Conservation (phyloP, 2,888 invertebrate species). For the Diloba caeruleocephala region DNA sequence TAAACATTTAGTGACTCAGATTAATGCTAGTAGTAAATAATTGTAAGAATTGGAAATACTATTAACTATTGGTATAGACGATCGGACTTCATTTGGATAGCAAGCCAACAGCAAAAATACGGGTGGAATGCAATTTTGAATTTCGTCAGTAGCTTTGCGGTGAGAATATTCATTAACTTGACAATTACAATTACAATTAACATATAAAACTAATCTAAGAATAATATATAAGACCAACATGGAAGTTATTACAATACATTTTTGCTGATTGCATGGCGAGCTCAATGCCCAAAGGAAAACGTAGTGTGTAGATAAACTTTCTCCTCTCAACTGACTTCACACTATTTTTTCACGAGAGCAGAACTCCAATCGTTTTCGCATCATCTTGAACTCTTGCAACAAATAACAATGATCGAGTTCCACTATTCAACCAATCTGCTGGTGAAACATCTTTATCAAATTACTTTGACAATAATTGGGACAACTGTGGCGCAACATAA, state of each 20-base stretch:
- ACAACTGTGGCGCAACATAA: background rate
- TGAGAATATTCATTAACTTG: too few species aligned
- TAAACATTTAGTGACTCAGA: background rate
- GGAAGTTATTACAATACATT: background rate
- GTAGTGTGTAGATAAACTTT: background rate
- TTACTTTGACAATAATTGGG: background rate
- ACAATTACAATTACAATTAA: too few species aligned
- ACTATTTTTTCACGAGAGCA: background rate
- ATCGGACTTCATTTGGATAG: too few species aligned
- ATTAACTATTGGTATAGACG: background rate
- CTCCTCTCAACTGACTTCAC: background rate
- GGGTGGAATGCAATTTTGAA: too few species aligned
- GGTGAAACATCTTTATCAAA: background rate
- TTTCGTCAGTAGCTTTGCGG: too few species aligned
- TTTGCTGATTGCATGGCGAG: background rate
- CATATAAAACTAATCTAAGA: background rate
- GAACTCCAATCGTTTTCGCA: slow-evolving; percentile 2
- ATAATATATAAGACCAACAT: background rate
- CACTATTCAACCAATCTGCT: slow-evolving; percentile 4
- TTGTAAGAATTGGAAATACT: too few species aligned
- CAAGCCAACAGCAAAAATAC: too few species aligned
- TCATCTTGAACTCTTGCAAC: slow-evolving; percentile 12
- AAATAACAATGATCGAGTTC: slow-evolving; percentile 13
- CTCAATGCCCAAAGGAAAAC: background rate
- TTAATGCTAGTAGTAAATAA: background rate